Evolutionary conservation across 2,797 vertebrate genomes (phyloP), one percentile per base, ranked within the genome.

Genomic region (Danio choprae): DNA sequence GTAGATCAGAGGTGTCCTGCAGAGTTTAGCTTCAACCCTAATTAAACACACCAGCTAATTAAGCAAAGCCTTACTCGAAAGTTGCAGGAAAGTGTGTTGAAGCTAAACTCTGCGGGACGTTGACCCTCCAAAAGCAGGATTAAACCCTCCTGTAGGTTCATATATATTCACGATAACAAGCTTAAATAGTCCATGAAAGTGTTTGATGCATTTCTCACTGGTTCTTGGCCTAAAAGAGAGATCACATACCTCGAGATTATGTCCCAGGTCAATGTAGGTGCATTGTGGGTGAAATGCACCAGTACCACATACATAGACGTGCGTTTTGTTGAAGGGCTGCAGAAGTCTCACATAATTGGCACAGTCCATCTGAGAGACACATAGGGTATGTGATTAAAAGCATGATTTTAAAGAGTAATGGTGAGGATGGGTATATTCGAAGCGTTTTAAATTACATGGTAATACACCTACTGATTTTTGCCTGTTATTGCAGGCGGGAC

Each of bases 321-420:
- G 94, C 6, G 90, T 96, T 79, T 93, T 94, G 82, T 97, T 97
- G 89, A 94, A 94, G 0, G 92, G 91, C 88, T 96, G 95, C 64
- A 97, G 91, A 76, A 96, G 90, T 15, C 95, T 94, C 72, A 97
- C 91, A 38, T 95, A 96, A 91, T 96, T 97, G 81, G 95, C 94
- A 65, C 96, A 97, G n/a, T 97, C 96, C 0, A 87, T 95, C 96
- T 97, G 91, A 38, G 5, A 65, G 43, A 68, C 75, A 36, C 74
- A 74, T 64, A 80, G 22, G 12, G 70, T 43, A 43, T 63, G 36
- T 40, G 68, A 70, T 78, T 77, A 80, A 77, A 80, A 62, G 36
- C 20, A 9, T 51, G 58, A 64, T 29, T 67, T 65, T 48, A 63
- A 79, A 65, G 44, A 83, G 74, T 4, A n/a, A 59, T 13, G 13